Evolutionary conservation across 2,797 vertebrate genomes (phyloP), one percentile per base, ranked within the genome.

Genomic region (Pangasius mekongensis): DNA sequence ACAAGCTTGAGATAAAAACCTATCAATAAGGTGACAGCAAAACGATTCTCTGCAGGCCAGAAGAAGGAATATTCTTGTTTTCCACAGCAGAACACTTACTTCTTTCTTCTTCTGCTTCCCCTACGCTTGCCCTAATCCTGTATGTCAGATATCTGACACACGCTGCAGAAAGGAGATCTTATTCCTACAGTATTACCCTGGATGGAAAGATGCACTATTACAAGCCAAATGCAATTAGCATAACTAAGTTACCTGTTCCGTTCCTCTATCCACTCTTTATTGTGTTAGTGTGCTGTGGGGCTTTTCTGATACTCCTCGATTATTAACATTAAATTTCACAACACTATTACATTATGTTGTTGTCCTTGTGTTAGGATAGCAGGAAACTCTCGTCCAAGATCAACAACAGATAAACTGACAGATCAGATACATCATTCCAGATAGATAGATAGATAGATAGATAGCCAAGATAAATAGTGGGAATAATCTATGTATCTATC

Each of bases 241-340:
- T 88, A 89, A 89, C 76, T 39, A 54, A 43, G 54, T 77, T 62
- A 86, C n/a, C 84, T 54, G 20, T 80, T 86, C 87, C 14, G 52
- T 62, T 81, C 76, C 33, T 88, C 74, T 14, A 85, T 86, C 76
- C 66, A 67, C 52, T 78, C 49, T 67, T 73, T 85, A 85, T 85
- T 81, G 64, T 47, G 73, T 84, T 69, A 80, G 27, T 36, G 62
- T 88, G 73, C 49, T 78, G n/a, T 62, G 87, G 69, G 81, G 16
- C n/a, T 84, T 74, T 85, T 58, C 69, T 85, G 33, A 73, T 74
- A 74, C 69, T 74, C 24, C 47, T 36, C n/a, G 24, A 78, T 78
- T 80, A 66, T 87, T 67, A 87, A 64, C 60, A 27, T 78, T 66
- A 66, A 30, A 80, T 86, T 80, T 86, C 85, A 80, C 62, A 67